Base-by-base conservation (phyloP, 2,113 vertebrate genomes). In the Ondatra zibethicus region DNA sequence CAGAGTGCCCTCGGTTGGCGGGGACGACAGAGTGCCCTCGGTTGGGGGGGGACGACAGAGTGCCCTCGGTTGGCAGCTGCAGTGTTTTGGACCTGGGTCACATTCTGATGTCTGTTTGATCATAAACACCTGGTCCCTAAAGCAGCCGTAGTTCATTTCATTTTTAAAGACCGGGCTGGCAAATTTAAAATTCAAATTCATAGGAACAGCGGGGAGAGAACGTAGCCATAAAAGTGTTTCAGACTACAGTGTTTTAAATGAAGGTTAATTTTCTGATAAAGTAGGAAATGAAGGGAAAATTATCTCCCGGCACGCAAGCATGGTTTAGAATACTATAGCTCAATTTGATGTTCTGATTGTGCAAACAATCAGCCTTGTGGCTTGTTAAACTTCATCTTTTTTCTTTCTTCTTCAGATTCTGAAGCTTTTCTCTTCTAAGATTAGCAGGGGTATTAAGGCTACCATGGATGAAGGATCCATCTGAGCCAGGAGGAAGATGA, bases 231-330 rank as follows among this genome's bases (percentile, higher is more conserved):
- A 98, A 98, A 98, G 77, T 94, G 93, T 96, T 98, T 89, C 14
- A 91, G 91, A 94, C 77, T 91, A 68, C 88, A 39, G 66, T 93
- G 21, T 89, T 98, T 98, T 97, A 94, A 97, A 91, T 92, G 96
- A 98, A 97, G 77, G 89, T 96, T 97, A 97, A 95, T 98, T 98
- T 98, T 98, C 92, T 96, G 92, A 89, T 96, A 89, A 97, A 97
- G 97, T 73, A 91, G 93, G 95, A 98, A 98, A 96, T 2, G 10
- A 97, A 98, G 97, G 96, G 96, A 97, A 92, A 98, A 97, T 96
- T 93, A 66, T 89, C 96, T 58, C 39, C 95, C 95, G 89, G 92
- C 84, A 95, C 1, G 45, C 93, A 97, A 97, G 95, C 94, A 29
- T 97, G 94, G 88, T 89, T 97, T 88, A 85, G 96, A 97, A 97